Conservation (phyloP, 2,113 vertebrate genomes). For the Oreochromis tanganicae region DNA sequence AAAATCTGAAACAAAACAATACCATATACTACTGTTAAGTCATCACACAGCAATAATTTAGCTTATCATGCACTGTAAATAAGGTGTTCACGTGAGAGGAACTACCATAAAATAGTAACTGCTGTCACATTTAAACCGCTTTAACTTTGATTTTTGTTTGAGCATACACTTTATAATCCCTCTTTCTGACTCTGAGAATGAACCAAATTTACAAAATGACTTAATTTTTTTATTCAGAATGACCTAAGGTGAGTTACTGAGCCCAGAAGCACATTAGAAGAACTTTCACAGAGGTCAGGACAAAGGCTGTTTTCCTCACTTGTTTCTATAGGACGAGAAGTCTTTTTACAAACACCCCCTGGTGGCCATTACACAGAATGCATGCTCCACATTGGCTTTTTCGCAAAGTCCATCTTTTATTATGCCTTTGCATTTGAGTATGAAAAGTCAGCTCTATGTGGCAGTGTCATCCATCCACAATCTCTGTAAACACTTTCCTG, state of each 20-base stretch:
- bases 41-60: not conserved
- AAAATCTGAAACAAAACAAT: not conserved
- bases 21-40: not conserved
- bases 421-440: not conserved
- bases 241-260: not conserved
- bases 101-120: not conserved
- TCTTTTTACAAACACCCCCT: not conserved
- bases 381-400: not conserved
- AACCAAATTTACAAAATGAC: not conserved
- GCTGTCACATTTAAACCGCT: not conserved
- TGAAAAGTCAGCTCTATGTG: not conserved
- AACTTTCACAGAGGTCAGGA: not conserved
- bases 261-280: not conserved
- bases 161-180: not conserved
- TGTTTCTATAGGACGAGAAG: not conserved
- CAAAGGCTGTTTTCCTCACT: not conserved
- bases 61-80: not conserved
- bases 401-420: not conserved
- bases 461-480: not conserved
- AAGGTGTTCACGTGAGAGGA: not conserved
- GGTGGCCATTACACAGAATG: not conserved
- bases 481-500: not conserved
- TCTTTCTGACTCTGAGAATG: not conserved
- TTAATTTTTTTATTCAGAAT: not conserved
- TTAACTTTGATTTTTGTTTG: not conserved